Percentiles rank a stretch among this genome's conserved stretches.
Evolutionary conservation across 2,113 vertebrate genomes (phyloP).

Genomic region (Protomyctophum bolini): DNA sequence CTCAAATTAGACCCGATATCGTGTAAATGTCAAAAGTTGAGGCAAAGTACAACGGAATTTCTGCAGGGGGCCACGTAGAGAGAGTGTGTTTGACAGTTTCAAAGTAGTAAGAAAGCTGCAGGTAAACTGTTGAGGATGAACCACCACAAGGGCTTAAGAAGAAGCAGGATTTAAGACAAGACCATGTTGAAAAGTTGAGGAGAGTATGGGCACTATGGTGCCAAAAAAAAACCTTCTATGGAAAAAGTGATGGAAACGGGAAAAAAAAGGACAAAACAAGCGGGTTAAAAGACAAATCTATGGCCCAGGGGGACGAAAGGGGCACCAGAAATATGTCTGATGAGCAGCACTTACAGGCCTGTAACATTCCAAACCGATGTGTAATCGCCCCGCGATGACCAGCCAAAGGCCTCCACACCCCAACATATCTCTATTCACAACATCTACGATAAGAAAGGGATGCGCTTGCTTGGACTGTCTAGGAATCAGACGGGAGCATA

Average conservation of each 20-base stretch:
- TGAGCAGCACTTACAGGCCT: neutral
- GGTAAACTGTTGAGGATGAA: slow-evolving; percentile 12
- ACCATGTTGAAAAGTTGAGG: slow-evolving; percentile 22
- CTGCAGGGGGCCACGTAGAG: no score
- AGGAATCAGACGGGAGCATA: slow-evolving; percentile 13
- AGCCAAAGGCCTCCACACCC: neutral
- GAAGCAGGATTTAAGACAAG: slow-evolving; percentile 39
- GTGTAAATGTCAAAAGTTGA: slow-evolving; percentile 19
- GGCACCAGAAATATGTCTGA: neutral
- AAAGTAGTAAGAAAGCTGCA: slow-evolving; percentile 45
- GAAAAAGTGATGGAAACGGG: slow-evolving; percentile 37
- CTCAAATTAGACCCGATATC: neutral
- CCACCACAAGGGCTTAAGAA: slow-evolving; percentile 39
- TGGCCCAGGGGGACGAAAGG: neutral
- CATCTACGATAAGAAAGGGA: neutral
- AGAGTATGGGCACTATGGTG: slow-evolving; percentile 13
- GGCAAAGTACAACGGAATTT: slow-evolving; percentile 36
- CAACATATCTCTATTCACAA: neutral
- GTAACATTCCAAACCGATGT: slow-evolving; percentile 1
- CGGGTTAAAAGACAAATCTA: slow-evolving; percentile 24
- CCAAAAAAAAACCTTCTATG: slow-evolving; percentile 24
- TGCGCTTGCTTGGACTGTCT: slow-evolving; percentile 10
- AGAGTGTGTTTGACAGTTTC: slow-evolving; percentile 44
- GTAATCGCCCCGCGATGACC: slow-evolving; percentile 10
- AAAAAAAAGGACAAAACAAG: neutral